Evolutionary conservation across 2,888 invertebrate species (phyloP).

Genomic region (Atethmia centrago): DNA sequence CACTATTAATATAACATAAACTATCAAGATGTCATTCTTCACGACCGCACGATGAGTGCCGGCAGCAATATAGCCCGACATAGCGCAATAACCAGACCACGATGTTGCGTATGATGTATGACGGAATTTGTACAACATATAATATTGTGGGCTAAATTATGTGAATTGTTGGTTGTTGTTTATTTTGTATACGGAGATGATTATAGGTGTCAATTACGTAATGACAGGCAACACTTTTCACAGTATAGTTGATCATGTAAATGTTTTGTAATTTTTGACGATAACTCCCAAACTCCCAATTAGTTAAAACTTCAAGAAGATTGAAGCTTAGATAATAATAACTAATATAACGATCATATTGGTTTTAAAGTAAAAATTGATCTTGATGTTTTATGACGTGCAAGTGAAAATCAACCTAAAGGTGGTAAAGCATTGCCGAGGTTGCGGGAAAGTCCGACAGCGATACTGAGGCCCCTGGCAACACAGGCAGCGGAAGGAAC

Average conservation of each 20-base stretch:
- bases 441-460: too few relatives aligned
- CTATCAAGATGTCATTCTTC: slow-evolving; percentile 55
- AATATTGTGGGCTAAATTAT: slow-evolving; percentile 50
- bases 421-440: not conserved
- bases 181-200: slow-evolving; percentile 9
- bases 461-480: too few relatives aligned
- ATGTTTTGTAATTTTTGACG: not conserved
- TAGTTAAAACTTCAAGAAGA: not conserved
- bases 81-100: slow-evolving; percentile 60
- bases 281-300: not conserved
- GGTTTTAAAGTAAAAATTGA: not conserved
- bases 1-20: slow-evolving; percentile 14
- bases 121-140: slow-evolving; percentile 54
- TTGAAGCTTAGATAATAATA: too few relatives aligned
- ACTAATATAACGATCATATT: too few relatives aligned
- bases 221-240: not conserved
- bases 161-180: slow-evolving; percentile 39
- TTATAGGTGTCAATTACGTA: not conserved
- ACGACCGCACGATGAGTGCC: slow-evolving; percentile 33
- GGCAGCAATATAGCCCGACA: slow-evolving; percentile 41
- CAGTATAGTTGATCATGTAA: not conserved
- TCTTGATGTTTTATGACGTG: not conserved
- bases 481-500: too few relatives aligned
- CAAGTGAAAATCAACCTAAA: not conserved
- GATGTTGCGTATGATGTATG: slow-evolving; percentile 63